Evolutionary conservation across 2,888 invertebrate genomes (phyloP), one percentile per base, ranked within the genome.

Genomic region (Tetropium fuscum): DNA sequence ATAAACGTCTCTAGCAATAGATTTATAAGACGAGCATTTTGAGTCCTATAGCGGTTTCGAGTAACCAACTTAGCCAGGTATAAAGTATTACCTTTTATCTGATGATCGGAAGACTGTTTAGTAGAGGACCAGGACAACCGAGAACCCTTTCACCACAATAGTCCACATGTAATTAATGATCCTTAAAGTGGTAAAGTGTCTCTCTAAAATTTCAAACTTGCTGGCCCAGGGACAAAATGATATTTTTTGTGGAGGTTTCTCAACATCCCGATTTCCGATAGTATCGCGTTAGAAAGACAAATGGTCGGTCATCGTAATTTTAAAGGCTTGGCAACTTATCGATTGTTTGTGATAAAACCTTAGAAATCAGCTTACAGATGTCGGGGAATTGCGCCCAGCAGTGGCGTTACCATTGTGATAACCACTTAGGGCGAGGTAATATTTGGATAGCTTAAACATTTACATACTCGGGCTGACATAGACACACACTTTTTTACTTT

Each of bases 201-300:
- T 55, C 59, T 43, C 55, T 53, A 61, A 62, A 68, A 60, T 70
- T 65, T 67, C 59, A 53, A 63, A 63, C 62, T 63, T 63, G 64
- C 64, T 48, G 55, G 25, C 27, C 58, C 62, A 54, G 60, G 60
- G 61, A 70, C 67, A 68, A 66, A 70, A 67, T 58, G 68, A 63
- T 57, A 48, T 51, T 51, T 51, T 51, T 51, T 51, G 51, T 51
- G 27, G 51, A 11, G 51, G 51, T 40, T 51, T 36, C 40, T 27
- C 40, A 27, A 48, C 48, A 48, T 36, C 48, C 51, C 11, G 53
- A 36, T 51, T 36, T 15, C 53, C 53, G 76, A 75, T 75, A 67
- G 65, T 72, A 76, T 75, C 75, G 67, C 71, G 70, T 73, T 74
- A 73, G 73, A 72, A 76, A 77, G 77, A 77, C 76, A 75, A 77